Conservation (phyloP, 2,888 invertebrate genomes). For the Steinernema scapterisci region DNA sequence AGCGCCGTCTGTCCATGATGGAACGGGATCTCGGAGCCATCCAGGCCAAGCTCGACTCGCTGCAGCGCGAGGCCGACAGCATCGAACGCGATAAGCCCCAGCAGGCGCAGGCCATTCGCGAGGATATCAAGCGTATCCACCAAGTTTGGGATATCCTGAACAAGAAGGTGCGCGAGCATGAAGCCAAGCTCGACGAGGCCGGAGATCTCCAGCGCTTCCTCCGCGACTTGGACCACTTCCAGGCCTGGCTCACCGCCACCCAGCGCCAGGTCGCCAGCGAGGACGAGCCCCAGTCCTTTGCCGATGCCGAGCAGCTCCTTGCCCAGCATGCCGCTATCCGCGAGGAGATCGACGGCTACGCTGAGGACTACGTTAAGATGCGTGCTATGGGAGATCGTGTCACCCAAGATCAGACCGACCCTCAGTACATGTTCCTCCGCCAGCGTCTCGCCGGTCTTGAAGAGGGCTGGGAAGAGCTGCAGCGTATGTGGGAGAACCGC, state of each 20-base stretch:
- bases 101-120: constrained; percentile 81
- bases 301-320: constrained; percentile 94
- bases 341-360: constrained; percentile 99
- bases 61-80: constrained; percentile 88
- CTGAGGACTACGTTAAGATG: constrained; percentile 94
- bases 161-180: constrained; percentile 93
- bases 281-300: constrained; percentile 87
- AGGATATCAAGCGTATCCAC: constrained; percentile 87
- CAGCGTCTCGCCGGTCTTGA: constrained; percentile 93
- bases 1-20: constrained; percentile 83
- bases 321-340: constrained; percentile 97
- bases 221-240: constrained; percentile 98
- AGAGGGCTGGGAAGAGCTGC: constrained; percentile 98
- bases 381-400: constrained; percentile 98
- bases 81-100: constrained; percentile 94
- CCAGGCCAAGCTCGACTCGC: constrained; percentile 85
- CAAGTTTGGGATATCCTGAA: constrained; percentile 91
- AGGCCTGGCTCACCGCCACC: constrained; percentile 95
- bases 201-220: constrained; percentile 97
- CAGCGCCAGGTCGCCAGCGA: constrained; percentile 98
- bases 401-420: constrained; percentile 88
- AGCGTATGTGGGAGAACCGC: constrained; percentile 99
- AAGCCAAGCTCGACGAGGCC: constrained; percentile 96
- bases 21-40: constrained; percentile 98
- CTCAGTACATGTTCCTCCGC: constrained; percentile 99